Evolutionary conservation across 2,888 invertebrate species (phyloP), one percentile per base, ranked within the genome.

Genomic region (Xestia c-nigrum): DNA sequence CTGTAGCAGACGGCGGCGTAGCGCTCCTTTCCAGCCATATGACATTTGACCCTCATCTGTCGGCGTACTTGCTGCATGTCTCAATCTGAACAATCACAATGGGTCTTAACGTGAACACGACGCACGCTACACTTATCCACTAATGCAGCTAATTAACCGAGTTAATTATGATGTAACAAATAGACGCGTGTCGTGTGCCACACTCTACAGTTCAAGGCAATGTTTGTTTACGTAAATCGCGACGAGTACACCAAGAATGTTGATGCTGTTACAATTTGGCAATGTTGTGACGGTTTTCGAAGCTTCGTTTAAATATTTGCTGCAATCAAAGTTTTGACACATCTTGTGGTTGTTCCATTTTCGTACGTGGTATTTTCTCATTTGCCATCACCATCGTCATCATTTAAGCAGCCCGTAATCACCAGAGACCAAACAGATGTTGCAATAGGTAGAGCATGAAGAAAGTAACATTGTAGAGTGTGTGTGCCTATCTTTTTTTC

Each of bases 191-290:
- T 88, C 91, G 81, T 87, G 86, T 87, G 85, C 85, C 73, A 76
- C 66, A 74, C 69, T 72, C 76, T 72, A 74, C 85, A 86, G 89
- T 91, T 91, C 93, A 93, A 92, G 92, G 93, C 88, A 87, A 91
- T 85, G 81, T 89, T 92, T 91, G 87, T 91, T 90, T 90, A 90
- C 89, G 87, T 89, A 89, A 90, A 85, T 70, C 0, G 55, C 61
- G 40, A 74, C 61, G 40, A 74, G 70, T 76, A 65, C 31, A 74
- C 46, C 55, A 65, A 72, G 50, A 79, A 70, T 67, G 61, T 61
- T 61, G 63, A 66, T 64, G 61, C 50, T 16, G 52, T 71, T 73
- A 65, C 24, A 75, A 78, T 69, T 78, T 85, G 69, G 78, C 55
- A 78, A 72, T 40, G 46, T 46, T 71, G 47, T 64, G 46, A 64